Evolutionary conservation across 2,888 invertebrate species (phyloP), one percentile per base, ranked within the genome.

Genomic region (Tachina grossa): DNA sequence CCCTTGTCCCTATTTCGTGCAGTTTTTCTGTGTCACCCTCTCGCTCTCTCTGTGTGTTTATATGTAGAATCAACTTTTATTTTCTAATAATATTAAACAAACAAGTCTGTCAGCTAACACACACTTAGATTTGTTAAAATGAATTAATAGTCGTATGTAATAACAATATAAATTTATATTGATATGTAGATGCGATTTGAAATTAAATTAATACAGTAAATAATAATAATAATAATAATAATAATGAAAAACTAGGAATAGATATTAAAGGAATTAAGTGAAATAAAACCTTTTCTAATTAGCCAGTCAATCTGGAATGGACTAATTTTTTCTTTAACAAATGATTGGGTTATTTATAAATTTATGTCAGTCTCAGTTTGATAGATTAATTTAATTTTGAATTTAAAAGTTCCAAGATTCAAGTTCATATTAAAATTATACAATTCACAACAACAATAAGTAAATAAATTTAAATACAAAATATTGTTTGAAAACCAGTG

Each of bases 341-440:
- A 61, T 39, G 16, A 61, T 31, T 71, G 41, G 13, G 1, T 72
- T 72, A 69, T 55, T 51, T 63, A 49, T 57, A 49, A 49, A n/a
- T 39, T 57, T 51, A 11, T 19, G 51, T 74, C 55, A 57, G 1
- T 55, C 53, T 61, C 47, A 19, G 22, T 68, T 55, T 9, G 22
- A 53, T 63, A 53, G 43, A 43, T 53, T 47, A 45, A 9, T 47
- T 55, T 14, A 16, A 59, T 57, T 72, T 47, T n/a, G n/a, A 68
- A 69, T 75, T 75, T 53, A 61, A 76, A 72, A 68, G 51, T 72
- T 74, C 45, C 53, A 45, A 43, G 49, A 78, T 83, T 83, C 72
- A 78, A 78, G 72, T 83, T 83, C 59, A 72, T 53, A 72, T 69
- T 72, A 83, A 61, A 53, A 68, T 72, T 77, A 77, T 76, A 59